Conservation (phyloP, 2,888 invertebrate genomes). For the Troides helena region DNA sequence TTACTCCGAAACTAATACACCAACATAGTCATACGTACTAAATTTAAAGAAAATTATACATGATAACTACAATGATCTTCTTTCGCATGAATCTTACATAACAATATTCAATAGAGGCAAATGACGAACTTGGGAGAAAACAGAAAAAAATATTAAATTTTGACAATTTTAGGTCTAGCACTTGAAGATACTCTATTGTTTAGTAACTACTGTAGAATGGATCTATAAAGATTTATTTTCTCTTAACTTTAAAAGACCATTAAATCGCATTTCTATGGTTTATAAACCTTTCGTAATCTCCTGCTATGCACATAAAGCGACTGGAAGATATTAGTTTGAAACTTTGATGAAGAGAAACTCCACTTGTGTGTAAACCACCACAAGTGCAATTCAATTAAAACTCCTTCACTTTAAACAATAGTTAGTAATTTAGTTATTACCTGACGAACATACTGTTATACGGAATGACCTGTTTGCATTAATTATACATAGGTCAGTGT, state of each 20-base stretch:
- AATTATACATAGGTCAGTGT: not conserved
- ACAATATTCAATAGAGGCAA: not conserved
- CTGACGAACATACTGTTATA: not conserved
- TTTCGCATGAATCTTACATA: not conserved
- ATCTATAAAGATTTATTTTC: too few relatives aligned
- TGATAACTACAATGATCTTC: not conserved
- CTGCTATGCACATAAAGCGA: not conserved
- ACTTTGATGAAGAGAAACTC: conserved; percentile 12
- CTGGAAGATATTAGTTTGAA: conserved; percentile 8
- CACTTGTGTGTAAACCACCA: conserved; percentile 5
- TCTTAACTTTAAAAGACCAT: not conserved
- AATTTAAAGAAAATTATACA: conserved; percentile 7
- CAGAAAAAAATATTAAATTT: not conserved
- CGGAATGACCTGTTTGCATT: not conserved
- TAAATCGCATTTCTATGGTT: not conserved
- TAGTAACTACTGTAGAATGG: too few relatives aligned
- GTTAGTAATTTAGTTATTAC: not conserved
- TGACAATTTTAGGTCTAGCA: too few relatives aligned
- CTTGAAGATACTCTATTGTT: too few relatives aligned
- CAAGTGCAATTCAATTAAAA: conserved; percentile 21
- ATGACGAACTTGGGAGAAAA: not conserved
- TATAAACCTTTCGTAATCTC: not conserved
- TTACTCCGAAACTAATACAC: conserved; percentile 50
- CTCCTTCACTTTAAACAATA: conserved; percentile 12
- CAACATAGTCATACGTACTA: conserved; percentile 23